Base-by-base conservation (phyloP, 2,113 vertebrate species). In the Apteryx owenii region DNA sequence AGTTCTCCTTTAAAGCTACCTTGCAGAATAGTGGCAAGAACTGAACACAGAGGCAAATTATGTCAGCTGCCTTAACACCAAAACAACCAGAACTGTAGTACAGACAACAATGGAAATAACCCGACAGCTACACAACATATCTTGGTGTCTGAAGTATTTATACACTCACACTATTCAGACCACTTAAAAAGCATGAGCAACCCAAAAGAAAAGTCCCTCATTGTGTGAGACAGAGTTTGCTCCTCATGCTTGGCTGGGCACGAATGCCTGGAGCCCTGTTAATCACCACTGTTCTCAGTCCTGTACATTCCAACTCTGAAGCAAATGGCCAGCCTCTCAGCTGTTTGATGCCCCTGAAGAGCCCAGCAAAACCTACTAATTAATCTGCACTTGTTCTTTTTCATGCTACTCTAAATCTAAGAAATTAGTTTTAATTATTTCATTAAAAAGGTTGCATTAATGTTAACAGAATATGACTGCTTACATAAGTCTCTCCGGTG, bases 371-470 rank as follows among this genome's bases (percentile, higher is more conserved):
- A 94, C 69, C 76, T 84, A 90, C 84, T 94, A 97, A 97, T 98
- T 98, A 97, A 90, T 96, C 93, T 95, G 92, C 81, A 97, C 96
- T 97, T 97, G 93, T 90, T 96, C 95, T 91, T 85, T 95, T 96
- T 96, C 91, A 97, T 95, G 96, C 84, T 94, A 68, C 51, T 96
- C 72, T 89, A 97, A 95, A 92, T 85, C 88, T 94, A 89, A 96
- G 88, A 97, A 89, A 97, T 95, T 91, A 96, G 73, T 88, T 95
- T 95, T 97, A 94, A 98, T 71, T 97, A 95, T 96, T 98, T 96
- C 76, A 90, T 97, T 97, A 97, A 94, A 38, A 98, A 98, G 96
- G 90, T 88, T 98, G 85, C n/a, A 79, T 88, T 90, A 96, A 95
- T 91, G 93, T 95, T 97, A 98, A 96, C 82, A 94, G 96, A 97